Evolutionary conservation across 2,797 vertebrate species (phyloP).

Genomic region (Adelosebastes latens): DNA sequence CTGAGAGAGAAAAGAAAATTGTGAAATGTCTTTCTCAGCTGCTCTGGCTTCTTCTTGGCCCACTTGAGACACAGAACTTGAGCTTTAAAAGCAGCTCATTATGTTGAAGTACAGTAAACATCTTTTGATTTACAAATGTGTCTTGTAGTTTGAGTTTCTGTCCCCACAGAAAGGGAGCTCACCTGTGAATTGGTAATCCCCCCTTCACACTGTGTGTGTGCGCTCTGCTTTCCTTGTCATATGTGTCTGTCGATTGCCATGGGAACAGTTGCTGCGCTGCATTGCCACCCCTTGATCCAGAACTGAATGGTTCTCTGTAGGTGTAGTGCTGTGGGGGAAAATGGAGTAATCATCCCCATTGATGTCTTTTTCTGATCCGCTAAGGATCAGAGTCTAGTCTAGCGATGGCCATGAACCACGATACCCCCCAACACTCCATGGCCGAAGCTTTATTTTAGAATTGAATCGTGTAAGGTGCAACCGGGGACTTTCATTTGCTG

Average conservation of each 20-base stretch:
- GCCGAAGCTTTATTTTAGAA: slow-evolving; percentile 35
- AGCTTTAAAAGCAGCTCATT: not conserved
- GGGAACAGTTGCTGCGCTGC: slow-evolving; percentile 65
- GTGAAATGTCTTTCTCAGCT: slow-evolving; percentile 53
- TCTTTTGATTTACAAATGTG: slow-evolving; percentile 18
- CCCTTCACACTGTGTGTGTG: not conserved
- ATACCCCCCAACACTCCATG: not conserved
- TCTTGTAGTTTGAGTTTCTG: not conserved
- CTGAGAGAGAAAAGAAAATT: slow-evolving; percentile 3
- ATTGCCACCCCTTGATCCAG: slow-evolving; percentile 45
- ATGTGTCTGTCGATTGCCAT: slow-evolving; percentile 59
- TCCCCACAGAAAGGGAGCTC: not conserved
- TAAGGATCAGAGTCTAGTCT: slow-evolving; percentile 14
- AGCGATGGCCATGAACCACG: not conserved
- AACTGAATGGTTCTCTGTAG: slow-evolving; percentile 53
- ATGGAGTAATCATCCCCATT: slow-evolving; percentile 50
- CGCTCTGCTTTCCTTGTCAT: slow-evolving; percentile 39
- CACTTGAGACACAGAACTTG: slow-evolving; percentile 21
- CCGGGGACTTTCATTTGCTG: slow-evolving; percentile 48
- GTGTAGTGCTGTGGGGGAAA: slow-evolving; percentile 18
- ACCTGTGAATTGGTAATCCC: slow-evolving; percentile 35
- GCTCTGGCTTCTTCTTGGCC: slow-evolving; percentile 27
- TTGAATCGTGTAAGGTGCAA: slow-evolving; percentile 42
- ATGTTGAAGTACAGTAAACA: not conserved
- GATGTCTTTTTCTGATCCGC: slow-evolving; percentile 46